phyloP scores from a whole-genome alignment of 30 jellyfish, hydroid and myxozoan species.

The Turritopsis rubra region DNA sequence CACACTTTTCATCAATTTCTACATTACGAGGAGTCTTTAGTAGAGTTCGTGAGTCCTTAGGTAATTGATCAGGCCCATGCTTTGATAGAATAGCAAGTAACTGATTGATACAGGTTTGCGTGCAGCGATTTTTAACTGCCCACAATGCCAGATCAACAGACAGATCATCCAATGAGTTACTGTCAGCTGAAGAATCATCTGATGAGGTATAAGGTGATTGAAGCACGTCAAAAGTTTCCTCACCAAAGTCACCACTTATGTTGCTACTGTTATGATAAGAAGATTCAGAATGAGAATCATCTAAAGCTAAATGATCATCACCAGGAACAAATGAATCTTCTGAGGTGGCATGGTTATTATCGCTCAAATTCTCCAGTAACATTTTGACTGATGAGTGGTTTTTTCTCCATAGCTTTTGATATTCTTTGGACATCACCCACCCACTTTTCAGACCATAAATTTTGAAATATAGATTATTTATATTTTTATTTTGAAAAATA shows the following conservation, averaged over 20 bases:
- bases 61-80: slow-evolving; percentile 23
- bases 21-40: slow-evolving; percentile 15
- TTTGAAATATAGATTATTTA: too few relatives aligned
- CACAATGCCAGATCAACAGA: slow-evolving; percentile 2
- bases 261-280: neutral
- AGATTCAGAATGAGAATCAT: neutral
- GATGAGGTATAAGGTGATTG: neutral
- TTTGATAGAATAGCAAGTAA: slow-evolving; percentile 11
- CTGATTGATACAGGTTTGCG: slow-evolving; percentile 7
- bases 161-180: neutral
- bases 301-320: neutral
- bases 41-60: slow-evolving; percentile 20
- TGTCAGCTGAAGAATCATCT: neutral
- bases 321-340: too few relatives aligned
- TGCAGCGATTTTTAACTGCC: slow-evolving; percentile 25
- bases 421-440: too few relatives aligned
- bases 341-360: too few relatives aligned
- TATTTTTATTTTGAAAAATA: too few relatives aligned
- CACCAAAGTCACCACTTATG: neutral
- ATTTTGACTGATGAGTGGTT: too few relatives aligned
- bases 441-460: too few relatives aligned
- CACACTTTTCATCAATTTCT: slow-evolving; percentile 16
- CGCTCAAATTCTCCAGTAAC: too few relatives aligned
- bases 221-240: neutral
- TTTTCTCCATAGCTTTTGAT: too few relatives aligned